These are phyloP conservation scores for Eucriotettix oculatus DNA, from an alignment of 2,888 invertebrate species.

Conservation along the genomic window DNA sequence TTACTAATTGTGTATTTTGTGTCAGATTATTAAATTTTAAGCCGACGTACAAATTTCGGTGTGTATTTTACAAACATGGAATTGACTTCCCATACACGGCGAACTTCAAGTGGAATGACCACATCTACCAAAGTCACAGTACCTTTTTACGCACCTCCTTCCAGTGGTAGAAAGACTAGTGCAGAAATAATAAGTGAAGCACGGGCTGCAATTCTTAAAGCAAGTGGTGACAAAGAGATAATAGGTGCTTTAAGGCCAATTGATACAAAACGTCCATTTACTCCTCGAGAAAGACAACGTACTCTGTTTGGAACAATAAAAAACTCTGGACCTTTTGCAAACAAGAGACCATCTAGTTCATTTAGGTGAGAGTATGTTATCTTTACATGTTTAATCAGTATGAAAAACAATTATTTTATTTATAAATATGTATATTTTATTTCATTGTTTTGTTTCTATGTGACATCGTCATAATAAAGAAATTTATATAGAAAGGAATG, in stretches of 20 bases:
- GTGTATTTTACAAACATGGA: too few species aligned
- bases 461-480: too few species aligned
- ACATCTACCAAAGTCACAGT: slow-evolving; percentile 23
- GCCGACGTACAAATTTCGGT: too few species aligned
- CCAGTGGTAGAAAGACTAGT: slow-evolving; percentile 47
- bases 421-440: too few species aligned
- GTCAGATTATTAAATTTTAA: too few species aligned
- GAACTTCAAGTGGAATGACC: too few species aligned
- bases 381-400: background rate
- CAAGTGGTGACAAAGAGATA: slow-evolving; percentile 19
- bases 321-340: slow-evolving; percentile 19
- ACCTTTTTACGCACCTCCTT: slow-evolving; percentile 39
- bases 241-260: slow-evolving; percentile 33
- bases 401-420: background rate
- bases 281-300: slow-evolving; percentile 64
- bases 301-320: slow-evolving; percentile 49
- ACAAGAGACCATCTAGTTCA: slow-evolving; percentile 53
- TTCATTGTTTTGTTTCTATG: too few species aligned
- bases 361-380: slow-evolving; percentile 41
- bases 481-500: too few species aligned
- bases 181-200: slow-evolving; percentile 70
- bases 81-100: too few species aligned
- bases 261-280: slow-evolving; percentile 70
- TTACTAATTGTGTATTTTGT: too few species aligned
- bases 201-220: slow-evolving; percentile 35